Conservation (phyloP, 1,140 invertebrate species). For the Pachypsylla venusta region DNA sequence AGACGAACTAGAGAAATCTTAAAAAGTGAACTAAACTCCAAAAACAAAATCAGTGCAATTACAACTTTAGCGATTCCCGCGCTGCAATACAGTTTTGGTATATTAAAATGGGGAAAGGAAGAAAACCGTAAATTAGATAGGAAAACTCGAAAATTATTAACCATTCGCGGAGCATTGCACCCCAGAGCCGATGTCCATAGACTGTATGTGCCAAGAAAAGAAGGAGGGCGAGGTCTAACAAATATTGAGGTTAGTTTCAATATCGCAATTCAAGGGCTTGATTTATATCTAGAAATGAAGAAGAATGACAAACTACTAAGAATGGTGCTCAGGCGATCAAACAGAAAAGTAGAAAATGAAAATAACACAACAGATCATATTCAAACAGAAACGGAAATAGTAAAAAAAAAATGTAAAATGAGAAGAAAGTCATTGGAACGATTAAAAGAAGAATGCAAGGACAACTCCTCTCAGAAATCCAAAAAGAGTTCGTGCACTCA, state of each 20-base stretch:
- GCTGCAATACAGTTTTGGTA: constrained; percentile 3
- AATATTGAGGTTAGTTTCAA: not conserved
- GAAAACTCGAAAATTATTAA: not conserved
- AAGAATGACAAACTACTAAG: not conserved
- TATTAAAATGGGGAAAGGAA: not conserved
- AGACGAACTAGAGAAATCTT: not conserved
- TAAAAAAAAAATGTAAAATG: not conserved
- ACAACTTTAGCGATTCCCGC: not conserved
- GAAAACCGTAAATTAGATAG: not conserved
- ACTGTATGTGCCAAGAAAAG: not conserved
- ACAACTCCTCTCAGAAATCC: not conserved
- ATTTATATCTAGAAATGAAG: not conserved
- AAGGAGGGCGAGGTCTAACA: not conserved
- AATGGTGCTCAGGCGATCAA: too few species aligned
- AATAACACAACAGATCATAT: not conserved
- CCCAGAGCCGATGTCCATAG: not conserved
- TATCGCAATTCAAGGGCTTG: not conserved
- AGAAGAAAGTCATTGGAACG: not conserved
- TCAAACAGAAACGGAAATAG: not conserved
- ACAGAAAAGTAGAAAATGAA: not conserved
- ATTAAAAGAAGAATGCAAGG: not conserved
- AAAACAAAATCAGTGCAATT: constrained; percentile 1
- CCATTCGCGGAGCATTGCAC: not conserved
- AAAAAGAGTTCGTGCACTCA: not conserved
- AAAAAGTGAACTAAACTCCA: not conserved